Conservation (phyloP, 2,113 vertebrate species). For the Orcinus orca region DNA sequence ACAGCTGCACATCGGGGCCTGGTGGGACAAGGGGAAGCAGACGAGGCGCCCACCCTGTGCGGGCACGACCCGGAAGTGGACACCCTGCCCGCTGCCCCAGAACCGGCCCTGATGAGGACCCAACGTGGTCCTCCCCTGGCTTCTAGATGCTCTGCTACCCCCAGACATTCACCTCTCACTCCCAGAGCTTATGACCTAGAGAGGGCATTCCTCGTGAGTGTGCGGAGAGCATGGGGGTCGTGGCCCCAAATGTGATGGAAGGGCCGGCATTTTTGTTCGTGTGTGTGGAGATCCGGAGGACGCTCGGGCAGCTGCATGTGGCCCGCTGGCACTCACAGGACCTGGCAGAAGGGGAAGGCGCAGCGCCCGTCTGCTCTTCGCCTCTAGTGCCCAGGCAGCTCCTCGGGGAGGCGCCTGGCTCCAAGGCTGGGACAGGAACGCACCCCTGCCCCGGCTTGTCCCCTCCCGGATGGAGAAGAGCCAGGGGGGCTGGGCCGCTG, state of each 20-base stretch:
- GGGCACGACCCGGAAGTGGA: accelerated
- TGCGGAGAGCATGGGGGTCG: neutral
- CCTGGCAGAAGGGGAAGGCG: too few species aligned
- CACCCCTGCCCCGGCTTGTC: neutral
- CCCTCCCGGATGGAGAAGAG: neutral
- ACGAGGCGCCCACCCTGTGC: accelerated
- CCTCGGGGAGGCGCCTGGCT: neutral
- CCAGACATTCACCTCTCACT: accelerated
- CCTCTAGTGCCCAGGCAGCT: neutral
- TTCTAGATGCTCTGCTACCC: neutral
- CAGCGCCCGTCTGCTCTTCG: accelerated
- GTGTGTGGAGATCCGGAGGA: neutral
- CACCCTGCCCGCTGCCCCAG: neutral
- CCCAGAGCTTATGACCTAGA: neutral
- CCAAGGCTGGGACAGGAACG: neutral
- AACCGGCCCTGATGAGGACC: neutral
- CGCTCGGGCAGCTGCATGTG: neutral
- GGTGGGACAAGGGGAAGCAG: accelerated
- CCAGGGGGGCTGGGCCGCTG: too few species aligned
- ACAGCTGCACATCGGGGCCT: neutral
- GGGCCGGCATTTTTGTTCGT: accelerated
- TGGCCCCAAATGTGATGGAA: neutral
- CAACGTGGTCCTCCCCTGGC: accelerated
- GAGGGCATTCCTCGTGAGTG: too few species aligned
- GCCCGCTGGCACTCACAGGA: too few species aligned